Percentiles rank a stretch among this genome's conserved stretches.
phyloP scores from a whole-genome alignment of 2,888 invertebrate genomes.

The Lasioglossum marginatum region DNA sequence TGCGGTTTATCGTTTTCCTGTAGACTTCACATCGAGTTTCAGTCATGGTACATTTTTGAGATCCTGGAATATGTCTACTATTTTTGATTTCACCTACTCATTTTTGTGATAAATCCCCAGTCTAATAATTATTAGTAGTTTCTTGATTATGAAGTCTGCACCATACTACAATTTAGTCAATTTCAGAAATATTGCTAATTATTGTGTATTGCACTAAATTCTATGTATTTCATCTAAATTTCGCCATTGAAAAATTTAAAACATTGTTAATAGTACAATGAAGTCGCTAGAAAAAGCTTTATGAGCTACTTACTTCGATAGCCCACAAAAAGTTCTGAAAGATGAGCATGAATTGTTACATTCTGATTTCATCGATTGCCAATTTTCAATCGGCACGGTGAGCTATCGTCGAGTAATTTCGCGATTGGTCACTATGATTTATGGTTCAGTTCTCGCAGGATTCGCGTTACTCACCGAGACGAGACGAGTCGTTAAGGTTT shows the following conservation, averaged over 20 bases:
- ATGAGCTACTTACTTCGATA: background rate
- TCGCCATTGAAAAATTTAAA: too few species aligned
- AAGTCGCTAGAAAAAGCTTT: too few species aligned
- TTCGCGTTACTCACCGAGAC: conserved; percentile 34
- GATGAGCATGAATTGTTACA: background rate
- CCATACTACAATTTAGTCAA: too few species aligned
- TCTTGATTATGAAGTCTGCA: too few species aligned
- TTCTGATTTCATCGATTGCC: background rate
- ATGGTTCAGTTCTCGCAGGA: conserved; percentile 22
- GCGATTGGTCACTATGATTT: conserved; percentile 33
- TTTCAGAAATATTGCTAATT: too few species aligned
- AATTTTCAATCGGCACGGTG: background rate
- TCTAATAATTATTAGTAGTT: too few species aligned
- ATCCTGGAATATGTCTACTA: background rate
- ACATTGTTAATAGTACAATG: too few species aligned
- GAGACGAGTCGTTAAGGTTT: conserved; percentile 46
- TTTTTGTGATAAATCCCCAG: too few species aligned
- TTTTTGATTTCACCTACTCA: background rate
- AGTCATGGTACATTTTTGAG: background rate
- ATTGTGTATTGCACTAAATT: too few species aligned
- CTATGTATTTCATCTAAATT: too few species aligned
- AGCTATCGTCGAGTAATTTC: background rate
- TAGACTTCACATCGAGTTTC: background rate
- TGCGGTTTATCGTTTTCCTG: background rate
- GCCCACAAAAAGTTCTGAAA: background rate